Evolutionary conservation across 1,140 invertebrate genomes (phyloP), one percentile per base, ranked within the genome.

Genomic region (Drosophila navojoa): DNA sequence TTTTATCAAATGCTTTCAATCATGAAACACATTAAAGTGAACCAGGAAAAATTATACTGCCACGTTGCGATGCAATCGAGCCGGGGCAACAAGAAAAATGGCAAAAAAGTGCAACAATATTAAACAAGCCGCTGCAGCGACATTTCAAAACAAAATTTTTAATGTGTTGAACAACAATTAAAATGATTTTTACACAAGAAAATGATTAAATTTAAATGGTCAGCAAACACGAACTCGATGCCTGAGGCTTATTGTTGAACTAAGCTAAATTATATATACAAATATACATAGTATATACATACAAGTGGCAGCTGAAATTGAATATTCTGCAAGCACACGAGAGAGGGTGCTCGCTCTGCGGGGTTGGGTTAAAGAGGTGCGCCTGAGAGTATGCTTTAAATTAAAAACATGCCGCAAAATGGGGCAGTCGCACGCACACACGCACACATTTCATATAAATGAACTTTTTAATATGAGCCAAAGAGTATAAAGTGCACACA

Each of bases 141-240:
- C 77, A 73, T 79, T 79, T 52, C 32, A 7, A 49, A 79, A 77
- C 77, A 77, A 80, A 80, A 80, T 80, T 77, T 80, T 77, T 80
- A 80, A 80, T 80, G 71, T 70, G 71, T 80, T 80, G 66, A 77
- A 77, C 77, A 80, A 74, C 77, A 80, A 80, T 80, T 80, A 80
- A 80, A 80, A 76, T 78, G 47, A 78, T 80, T 78, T 80, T 81
- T 81, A 79, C 72, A 81, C 78, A 78, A 79, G 76, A 76, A 76
- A 78, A 64, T 81, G 73, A 81, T 81, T 78, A 76, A 79, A 78
- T 81, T 64, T 60, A 76, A 81, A 81, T 77, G 71, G 59, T 50
- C 55, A 57, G 16, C 44, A 50, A 81, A 63, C 78, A 79, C 76
- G 78, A 64, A 70, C n/a, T 25, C 42, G 35, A 27, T 40, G 45